Evolutionary conservation across 2,888 invertebrate species (phyloP).

Genomic region (Anoncus sp.): DNA sequence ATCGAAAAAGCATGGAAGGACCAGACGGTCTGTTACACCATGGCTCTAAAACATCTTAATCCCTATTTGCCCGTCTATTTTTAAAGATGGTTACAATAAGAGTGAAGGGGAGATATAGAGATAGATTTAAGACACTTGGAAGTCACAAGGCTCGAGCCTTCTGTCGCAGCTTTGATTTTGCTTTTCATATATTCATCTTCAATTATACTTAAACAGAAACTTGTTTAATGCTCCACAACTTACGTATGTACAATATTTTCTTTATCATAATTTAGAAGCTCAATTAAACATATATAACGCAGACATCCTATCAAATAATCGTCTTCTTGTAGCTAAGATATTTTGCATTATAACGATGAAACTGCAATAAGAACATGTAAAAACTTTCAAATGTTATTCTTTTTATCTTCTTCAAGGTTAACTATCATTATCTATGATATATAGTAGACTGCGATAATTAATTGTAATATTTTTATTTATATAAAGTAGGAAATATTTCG

Average conservation of each 20-base stretch:
- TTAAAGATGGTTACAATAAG: slow-evolving; percentile 70
- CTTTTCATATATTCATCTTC: slow-evolving; percentile 74
- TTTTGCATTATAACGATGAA: slow-evolving; percentile 74
- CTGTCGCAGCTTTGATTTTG: slow-evolving; percentile 76
- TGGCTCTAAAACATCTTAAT: slow-evolving; percentile 47
- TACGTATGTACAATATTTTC: slow-evolving; percentile 73
- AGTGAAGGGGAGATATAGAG: slow-evolving; percentile 63
- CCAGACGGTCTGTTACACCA: slow-evolving; percentile 3
- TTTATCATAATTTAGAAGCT: slow-evolving; percentile 76
- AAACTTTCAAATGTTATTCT: slow-evolving; percentile 79
- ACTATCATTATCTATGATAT: slow-evolving; percentile 69
- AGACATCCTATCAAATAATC: slow-evolving; percentile 73
- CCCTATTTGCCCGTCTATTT: slow-evolving; percentile 73
- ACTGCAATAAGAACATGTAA: slow-evolving; percentile 80
- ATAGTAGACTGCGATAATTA: slow-evolving; percentile 73
- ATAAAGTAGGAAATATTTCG: slow-evolving; percentile 82
- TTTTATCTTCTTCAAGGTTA: slow-evolving; percentile 58
- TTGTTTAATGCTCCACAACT: slow-evolving; percentile 64
- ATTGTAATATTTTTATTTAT: slow-evolving; percentile 75
- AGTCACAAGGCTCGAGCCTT: slow-evolving; percentile 78
- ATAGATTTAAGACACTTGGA: slow-evolving; percentile 80
- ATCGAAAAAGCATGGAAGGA: slow-evolving; percentile 39
- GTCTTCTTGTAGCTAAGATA: slow-evolving; percentile 64
- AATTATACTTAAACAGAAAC: slow-evolving; percentile 69
- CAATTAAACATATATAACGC: slow-evolving; percentile 74